Evolutionary conservation across 2,113 vertebrate genomes (phyloP).

Genomic region (Tragelaphus scriptus): DNA sequence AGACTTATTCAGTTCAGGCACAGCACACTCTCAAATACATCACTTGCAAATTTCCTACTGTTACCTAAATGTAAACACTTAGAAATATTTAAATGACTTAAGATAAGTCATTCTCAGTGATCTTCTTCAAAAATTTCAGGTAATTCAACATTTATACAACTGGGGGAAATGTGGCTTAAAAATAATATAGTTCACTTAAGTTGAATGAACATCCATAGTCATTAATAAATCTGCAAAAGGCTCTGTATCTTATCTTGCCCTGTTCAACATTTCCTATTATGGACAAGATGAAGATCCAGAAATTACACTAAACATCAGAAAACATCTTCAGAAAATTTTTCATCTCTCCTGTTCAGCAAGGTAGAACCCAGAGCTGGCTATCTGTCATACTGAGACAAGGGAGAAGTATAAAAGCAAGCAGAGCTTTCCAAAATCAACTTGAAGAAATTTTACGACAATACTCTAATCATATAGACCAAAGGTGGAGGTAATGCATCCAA

Average conservation of each 20-base stretch:
- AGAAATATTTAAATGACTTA: constrained; percentile 27
- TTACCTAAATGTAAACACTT: constrained; percentile 9
- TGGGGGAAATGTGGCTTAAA: constrained; percentile 11
- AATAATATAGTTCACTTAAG: not conserved
- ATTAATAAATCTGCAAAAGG: not conserved
- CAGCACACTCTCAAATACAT: not conserved
- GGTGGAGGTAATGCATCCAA: not conserved
- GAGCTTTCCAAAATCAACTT: not conserved
- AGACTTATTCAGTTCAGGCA: not conserved
- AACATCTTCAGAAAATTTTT: constrained; percentile 22
- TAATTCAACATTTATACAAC: constrained; percentile 13
- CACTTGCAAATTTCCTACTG: not conserved
- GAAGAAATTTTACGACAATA: not conserved
- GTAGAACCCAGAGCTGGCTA: not conserved
- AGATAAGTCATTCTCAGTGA: not conserved
- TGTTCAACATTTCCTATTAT: not conserved
- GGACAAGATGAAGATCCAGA: not conserved
- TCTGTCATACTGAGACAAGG: not conserved
- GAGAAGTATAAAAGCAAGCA: constrained; percentile 8
- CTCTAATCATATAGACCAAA: not conserved
- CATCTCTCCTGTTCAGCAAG: not conserved
- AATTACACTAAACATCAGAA: not conserved
- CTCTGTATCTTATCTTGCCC: not conserved
- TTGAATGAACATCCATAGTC: not conserved
- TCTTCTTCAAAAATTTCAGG: constrained; percentile 19